Conservation (phyloP, 2,888 invertebrate genomes). For the Nemurella pictetii region DNA sequence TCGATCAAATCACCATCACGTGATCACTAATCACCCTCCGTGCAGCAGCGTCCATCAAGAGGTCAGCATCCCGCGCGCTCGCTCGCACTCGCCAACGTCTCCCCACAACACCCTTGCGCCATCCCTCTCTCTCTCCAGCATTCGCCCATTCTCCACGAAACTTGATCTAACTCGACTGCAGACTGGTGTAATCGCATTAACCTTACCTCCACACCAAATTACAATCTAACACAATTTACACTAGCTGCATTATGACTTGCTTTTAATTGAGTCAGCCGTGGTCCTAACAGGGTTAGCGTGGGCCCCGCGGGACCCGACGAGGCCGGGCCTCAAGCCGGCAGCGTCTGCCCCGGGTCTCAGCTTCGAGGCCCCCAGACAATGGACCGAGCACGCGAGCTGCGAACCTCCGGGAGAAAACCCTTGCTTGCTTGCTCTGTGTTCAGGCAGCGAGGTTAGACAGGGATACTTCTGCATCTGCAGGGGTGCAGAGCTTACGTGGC, state of each 20-base stretch:
- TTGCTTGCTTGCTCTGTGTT: no score
- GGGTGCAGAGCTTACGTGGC: no score
- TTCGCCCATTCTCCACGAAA: conserved; percentile 8
- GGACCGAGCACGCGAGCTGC: not conserved
- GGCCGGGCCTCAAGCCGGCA: conserved; percentile 10
- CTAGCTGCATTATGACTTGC: conserved; percentile 42
- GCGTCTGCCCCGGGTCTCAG: not conserved
- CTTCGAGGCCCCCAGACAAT: not conserved
- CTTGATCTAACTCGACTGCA: conserved; percentile 38
- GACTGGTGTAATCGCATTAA: conserved; percentile 37
- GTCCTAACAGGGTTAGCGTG: conserved; percentile 35
- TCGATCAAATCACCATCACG: not conserved
- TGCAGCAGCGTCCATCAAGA: not conserved
- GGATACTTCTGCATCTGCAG: no score
- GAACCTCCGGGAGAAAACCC: no score
- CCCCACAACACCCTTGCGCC: not conserved
- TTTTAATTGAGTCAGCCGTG: conserved; percentile 41
- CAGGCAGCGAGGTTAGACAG: no score
- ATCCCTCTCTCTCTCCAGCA: not conserved
- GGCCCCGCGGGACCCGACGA: conserved; percentile 15
- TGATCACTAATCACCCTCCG: not conserved
- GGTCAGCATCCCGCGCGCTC: not conserved
- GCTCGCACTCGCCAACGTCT: not conserved
- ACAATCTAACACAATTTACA: conserved; percentile 43
- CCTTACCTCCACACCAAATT: conserved; percentile 39